These are phyloP conservation scores for Channa argus DNA, from an alignment of 2,113 vertebrate species.

Conservation along the genomic window DNA sequence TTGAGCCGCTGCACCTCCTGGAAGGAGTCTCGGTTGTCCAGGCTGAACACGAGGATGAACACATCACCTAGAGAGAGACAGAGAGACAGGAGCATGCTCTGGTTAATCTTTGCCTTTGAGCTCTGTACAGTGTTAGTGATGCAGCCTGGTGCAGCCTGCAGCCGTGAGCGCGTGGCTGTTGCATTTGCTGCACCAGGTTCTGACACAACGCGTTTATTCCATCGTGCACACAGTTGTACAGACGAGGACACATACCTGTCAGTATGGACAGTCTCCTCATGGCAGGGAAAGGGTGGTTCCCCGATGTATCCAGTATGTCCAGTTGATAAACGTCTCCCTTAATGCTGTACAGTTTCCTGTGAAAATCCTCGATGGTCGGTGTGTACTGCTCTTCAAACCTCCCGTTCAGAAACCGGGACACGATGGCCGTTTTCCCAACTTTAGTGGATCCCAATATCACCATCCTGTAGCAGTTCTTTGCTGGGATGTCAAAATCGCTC, in stretches of 20 bases:
- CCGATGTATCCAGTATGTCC: slow-evolving; percentile 96
- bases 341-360: slow-evolving; percentile 98
- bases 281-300: slow-evolving; percentile 96
- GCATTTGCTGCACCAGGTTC: no score
- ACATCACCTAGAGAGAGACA: slow-evolving; percentile 87
- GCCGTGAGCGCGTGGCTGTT: neutral
- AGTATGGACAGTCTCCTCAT: slow-evolving; percentile 98
- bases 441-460: slow-evolving; percentile 98
- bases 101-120: neutral
- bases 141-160: slow-evolving; percentile 3
- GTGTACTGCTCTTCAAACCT: slow-evolving; percentile 97
- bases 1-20: slow-evolving; percentile 96
- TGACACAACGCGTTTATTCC: no score
- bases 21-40: slow-evolving; percentile 97
- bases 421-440: slow-evolving; percentile 97
- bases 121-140: neutral
- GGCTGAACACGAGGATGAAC: slow-evolving; percentile 97
- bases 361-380: slow-evolving; percentile 98
- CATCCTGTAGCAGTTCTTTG: slow-evolving; percentile 98
- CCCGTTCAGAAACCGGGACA: slow-evolving; percentile 95
- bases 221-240: neutral
- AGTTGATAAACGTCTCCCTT: slow-evolving; percentile 96
- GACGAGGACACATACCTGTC: slow-evolving; percentile 85
- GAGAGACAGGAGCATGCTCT: neutral
- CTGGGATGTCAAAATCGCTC: slow-evolving; percentile 91